Evolutionary conservation across 1,140 invertebrate species (phyloP), one percentile per base, ranked within the genome.

Genomic region (Acromyrmex charruanus): DNA sequence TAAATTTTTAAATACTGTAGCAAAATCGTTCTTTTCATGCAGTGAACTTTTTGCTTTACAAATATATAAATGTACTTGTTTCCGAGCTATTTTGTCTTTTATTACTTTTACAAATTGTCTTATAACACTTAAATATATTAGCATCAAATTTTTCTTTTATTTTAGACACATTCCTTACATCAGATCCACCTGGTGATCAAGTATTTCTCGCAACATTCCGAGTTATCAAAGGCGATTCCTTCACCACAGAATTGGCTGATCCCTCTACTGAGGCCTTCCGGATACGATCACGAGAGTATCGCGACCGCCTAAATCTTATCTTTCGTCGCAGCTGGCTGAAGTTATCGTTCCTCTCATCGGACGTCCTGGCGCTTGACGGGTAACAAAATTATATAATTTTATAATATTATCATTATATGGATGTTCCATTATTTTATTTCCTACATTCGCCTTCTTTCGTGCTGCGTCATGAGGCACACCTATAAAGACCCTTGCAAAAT

Each of bases 291-390:
- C 95, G 96, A 55, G 97, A 97, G 89, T 97, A 98, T 94, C 96
- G 97, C 90, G 97, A 97, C 90, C 96, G 97, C 53, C 96, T 98
- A 53, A 97, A 97, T 95, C 94, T 98, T n/a, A 94, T 98, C 6
- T 97, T 98, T 91, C 96, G 96, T 35, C 96, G 97, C 85, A 98
- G 97, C 81, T 95, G 96, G 85, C 93, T 98, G 10, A 96, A 96
- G 88, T 95, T 97, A 65, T 96, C 97, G 74, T 98, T 97, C 93
- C 94, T 97, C 18, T 95, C 96, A 1, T 96, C 96, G 18, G 97
- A 98, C 89, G 96, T 98, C 66, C 95, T 98, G 9, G 97, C 97
- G 35, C 96, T 98, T 39, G 98, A 98, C 94, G 98, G 97, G 98
- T 98, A 96, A 94, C 31, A 7, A 66, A 80, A 74, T 55, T 74